phyloP scores from a whole-genome alignment of 2,797 vertebrate genomes.

The Valencia hispanica region DNA sequence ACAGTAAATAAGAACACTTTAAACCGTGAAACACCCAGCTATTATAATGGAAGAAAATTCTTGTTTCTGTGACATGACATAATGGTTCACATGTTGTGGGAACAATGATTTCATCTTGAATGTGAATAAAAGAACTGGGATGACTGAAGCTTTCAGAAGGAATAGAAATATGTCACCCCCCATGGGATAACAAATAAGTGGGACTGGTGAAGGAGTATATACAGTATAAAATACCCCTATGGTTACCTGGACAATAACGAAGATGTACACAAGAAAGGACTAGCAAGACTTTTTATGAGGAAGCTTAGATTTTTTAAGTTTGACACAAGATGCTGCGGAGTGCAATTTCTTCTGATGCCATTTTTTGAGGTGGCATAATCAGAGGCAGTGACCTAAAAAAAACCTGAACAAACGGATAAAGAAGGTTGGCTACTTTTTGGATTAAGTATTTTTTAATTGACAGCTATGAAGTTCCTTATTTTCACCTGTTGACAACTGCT shows the following conservation, averaged over 20 bases:
- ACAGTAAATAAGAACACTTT: background rate
- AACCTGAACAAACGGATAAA: background rate
- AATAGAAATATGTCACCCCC: too few relatives aligned
- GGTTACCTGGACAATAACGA: too few relatives aligned
- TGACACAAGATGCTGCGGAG: background rate
- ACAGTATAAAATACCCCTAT: too few relatives aligned
- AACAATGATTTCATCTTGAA: background rate
- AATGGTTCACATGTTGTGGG: background rate
- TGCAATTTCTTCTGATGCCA: background rate
- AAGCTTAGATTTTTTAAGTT: background rate
- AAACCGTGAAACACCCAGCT: too few relatives aligned
- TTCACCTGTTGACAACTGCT: background rate
- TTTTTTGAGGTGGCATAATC: background rate
- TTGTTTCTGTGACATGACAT: background rate
- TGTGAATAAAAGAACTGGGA: too few relatives aligned
- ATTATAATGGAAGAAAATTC: background rate
- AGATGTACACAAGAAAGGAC: background rate
- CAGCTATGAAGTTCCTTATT: background rate
- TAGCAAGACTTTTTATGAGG: background rate
- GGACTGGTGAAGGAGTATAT: too few relatives aligned
- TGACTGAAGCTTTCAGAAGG: too few relatives aligned
- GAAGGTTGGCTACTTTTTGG: background rate
- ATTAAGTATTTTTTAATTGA: background rate
- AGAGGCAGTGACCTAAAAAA: background rate
- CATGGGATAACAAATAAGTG: too few relatives aligned